Percentiles rank a stretch among this genome's conserved stretches.
Evolutionary conservation across 1,140 invertebrate species (phyloP).

Genomic region (Danaus melanippus): DNA sequence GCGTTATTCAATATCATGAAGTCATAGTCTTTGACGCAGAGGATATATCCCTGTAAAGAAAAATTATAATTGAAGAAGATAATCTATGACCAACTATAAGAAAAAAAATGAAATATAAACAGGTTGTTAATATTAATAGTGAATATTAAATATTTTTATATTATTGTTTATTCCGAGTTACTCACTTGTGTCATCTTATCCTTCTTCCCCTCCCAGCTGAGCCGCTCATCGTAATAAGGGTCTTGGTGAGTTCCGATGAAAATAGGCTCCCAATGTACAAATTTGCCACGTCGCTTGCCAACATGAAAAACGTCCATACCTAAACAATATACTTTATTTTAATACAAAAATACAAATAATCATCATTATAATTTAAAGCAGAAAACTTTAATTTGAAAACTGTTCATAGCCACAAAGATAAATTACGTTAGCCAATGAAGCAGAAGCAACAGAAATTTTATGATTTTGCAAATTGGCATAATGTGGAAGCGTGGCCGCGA

Average conservation of each 20-base stretch:
- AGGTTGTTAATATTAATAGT: not conserved
- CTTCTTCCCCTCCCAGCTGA: conserved; percentile 92
- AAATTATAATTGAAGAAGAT: conserved; percentile 10
- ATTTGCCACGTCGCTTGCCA: conserved; percentile 84
- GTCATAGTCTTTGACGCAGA: conserved; percentile 91
- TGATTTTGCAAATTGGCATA: conserved; percentile 56
- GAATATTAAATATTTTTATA: not conserved
- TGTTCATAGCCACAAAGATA: not conserved
- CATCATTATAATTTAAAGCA: conserved; percentile 8
- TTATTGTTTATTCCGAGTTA: not conserved
- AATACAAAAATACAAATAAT: conserved; percentile 5
- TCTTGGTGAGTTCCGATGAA: conserved; percentile 90
- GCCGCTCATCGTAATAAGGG: conserved; percentile 89
- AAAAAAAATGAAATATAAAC: too few species aligned
- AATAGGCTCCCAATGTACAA: conserved; percentile 92
- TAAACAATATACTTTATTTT: conserved; percentile 27
- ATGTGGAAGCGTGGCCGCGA: conserved; percentile 35
- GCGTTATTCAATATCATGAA: conserved; percentile 93
- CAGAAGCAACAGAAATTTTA: conserved; percentile 25
- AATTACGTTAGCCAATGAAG: conserved; percentile 16
- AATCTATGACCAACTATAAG: too few species aligned
- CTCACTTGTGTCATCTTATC: conserved; percentile 95
- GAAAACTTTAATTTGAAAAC: not conserved
- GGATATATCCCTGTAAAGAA: conserved; percentile 83
- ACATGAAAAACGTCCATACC: conserved; percentile 86